A percentile compares a stretch with the other conserved stretches of the same genome.
Conservation (phyloP, 2,113 vertebrate genomes). For the Takifugu flavidus region DNA sequence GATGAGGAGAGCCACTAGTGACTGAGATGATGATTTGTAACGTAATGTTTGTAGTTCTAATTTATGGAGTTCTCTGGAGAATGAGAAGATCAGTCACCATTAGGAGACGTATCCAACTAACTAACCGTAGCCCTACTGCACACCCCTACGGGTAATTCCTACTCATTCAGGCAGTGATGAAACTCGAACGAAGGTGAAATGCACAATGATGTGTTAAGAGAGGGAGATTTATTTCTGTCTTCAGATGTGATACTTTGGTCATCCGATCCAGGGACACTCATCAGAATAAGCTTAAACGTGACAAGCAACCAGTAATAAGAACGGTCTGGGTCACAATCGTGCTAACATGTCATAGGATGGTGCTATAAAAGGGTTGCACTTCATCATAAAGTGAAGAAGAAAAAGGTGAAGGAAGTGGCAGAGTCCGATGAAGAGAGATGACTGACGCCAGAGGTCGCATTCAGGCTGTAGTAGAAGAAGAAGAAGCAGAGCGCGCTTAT, state of each 20-base stretch:
- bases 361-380: constrained; percentile 28
- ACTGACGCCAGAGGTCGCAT: constrained; percentile 36
- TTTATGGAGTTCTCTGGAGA: constrained; percentile 33
- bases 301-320: constrained; percentile 33
- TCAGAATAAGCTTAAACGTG: constrained; percentile 29
- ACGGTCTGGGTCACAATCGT: constrained; percentile 22
- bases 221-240: constrained; percentile 43
- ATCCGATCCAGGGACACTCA: constrained; percentile 18
- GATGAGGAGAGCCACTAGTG: not conserved
- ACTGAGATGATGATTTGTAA: constrained; percentile 50
- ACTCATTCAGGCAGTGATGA: constrained; percentile 24
- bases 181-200: constrained; percentile 47
- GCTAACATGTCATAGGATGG: constrained; percentile 9
- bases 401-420: constrained; percentile 37
- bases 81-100: constrained; percentile 45
- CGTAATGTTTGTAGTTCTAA: constrained; percentile 35
- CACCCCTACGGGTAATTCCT: constrained; percentile 37
- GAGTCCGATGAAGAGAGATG: constrained; percentile 56
- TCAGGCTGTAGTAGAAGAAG: constrained; percentile 22
- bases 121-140: constrained; percentile 22
- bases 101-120: constrained; percentile 36
- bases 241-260: constrained; percentile 31
- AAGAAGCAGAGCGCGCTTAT: constrained; percentile 6
- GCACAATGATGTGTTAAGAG: constrained; percentile 18
- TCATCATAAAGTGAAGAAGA: constrained; percentile 21